phyloP scores from a whole-genome alignment of 2,888 invertebrate genomes.

The Drosophila tripunctata region DNA sequence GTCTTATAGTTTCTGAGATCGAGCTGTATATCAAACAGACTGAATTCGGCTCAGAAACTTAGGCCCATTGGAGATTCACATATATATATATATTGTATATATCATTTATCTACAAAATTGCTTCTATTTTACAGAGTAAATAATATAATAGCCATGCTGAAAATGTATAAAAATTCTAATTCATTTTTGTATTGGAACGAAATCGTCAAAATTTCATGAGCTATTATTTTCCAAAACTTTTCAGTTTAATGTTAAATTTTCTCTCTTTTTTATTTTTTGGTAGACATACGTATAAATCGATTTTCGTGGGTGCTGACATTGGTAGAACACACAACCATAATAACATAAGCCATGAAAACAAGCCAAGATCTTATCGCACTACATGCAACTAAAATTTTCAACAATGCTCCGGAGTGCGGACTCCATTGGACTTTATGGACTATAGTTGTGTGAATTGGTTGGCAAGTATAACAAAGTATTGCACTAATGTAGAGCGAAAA shows the following conservation, averaged over 20 bases:
- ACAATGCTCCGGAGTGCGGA: slow-evolving; percentile 1
- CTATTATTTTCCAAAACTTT: not conserved
- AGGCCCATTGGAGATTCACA: too few relatives aligned
- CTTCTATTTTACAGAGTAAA: too few relatives aligned
- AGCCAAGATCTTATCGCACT: slow-evolving; percentile 59
- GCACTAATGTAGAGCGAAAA: slow-evolving; percentile 2
- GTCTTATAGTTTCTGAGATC: too few relatives aligned
- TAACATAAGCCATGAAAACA: slow-evolving; percentile 37
- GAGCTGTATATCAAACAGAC: too few relatives aligned
- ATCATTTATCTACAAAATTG: too few relatives aligned
- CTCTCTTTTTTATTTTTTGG: not conserved
- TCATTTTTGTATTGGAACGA: too few relatives aligned
- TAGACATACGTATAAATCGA: slow-evolving; percentile 42
- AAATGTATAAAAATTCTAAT: too few relatives aligned
- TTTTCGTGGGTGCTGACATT: slow-evolving; percentile 52
- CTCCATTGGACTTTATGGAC: slow-evolving; percentile 1
- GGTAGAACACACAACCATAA: slow-evolving; percentile 9
- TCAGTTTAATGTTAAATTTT: not conserved
- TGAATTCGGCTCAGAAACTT: too few relatives aligned
- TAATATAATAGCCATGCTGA: too few relatives aligned
- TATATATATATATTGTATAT: too few relatives aligned
- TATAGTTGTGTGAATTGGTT: slow-evolving; percentile 7
- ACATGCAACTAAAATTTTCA: slow-evolving; percentile 46
- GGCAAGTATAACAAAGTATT: not conserved
- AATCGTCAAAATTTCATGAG: too few relatives aligned